Conservation (phyloP, 2,888 invertebrate species). For the Bhutanitis thaidina region DNA sequence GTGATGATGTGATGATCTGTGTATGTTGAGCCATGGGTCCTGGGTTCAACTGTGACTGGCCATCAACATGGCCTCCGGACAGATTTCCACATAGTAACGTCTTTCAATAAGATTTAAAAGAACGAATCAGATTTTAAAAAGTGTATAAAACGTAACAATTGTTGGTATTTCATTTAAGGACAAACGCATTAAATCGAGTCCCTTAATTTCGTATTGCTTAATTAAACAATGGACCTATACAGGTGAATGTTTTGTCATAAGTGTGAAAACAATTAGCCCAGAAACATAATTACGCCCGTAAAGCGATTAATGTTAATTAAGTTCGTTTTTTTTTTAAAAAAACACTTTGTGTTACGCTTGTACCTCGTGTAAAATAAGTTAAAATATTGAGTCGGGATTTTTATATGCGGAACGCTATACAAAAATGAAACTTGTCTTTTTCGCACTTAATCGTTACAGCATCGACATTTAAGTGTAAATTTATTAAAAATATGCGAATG, state of each 20-base stretch:
- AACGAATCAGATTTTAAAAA: too few relatives aligned
- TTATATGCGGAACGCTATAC: background rate
- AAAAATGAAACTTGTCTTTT: background rate
- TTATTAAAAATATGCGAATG: background rate
- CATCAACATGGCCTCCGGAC: too few relatives aligned
- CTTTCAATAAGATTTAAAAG: too few relatives aligned
- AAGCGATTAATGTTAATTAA: background rate
- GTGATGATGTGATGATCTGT: too few relatives aligned
- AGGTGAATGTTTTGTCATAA: background rate
- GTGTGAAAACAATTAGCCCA: background rate
- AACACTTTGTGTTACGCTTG: too few relatives aligned
- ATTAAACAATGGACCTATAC: background rate
- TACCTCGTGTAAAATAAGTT: background rate
- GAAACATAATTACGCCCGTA: background rate
- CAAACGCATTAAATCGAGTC: background rate
- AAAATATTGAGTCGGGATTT: background rate
- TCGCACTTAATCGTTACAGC: background rate
- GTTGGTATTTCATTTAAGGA: background rate
- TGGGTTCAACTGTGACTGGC: too few relatives aligned
- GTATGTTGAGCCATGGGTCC: too few relatives aligned
- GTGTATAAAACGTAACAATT: too few relatives aligned
- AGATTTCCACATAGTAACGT: too few relatives aligned
- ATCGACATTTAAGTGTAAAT: background rate
- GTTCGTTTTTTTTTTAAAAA: too few relatives aligned
- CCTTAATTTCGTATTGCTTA: background rate